These are phyloP conservation scores for Lasioglossum morio DNA, from an alignment of 2,888 invertebrate genomes.

Conservation along the genomic window DNA sequence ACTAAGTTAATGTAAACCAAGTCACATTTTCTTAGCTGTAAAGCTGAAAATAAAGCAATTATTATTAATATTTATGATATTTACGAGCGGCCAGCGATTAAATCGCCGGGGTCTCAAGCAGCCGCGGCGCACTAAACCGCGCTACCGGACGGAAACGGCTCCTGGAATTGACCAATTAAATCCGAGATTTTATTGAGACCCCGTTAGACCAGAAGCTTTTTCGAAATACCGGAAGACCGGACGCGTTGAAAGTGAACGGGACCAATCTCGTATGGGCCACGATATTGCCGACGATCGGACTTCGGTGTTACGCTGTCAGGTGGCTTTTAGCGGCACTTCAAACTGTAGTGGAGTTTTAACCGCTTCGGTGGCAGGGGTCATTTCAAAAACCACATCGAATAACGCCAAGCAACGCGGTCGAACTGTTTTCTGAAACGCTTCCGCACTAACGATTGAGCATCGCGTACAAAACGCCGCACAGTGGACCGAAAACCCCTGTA, in stretches of 20 bases:
- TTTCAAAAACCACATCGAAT: background rate
- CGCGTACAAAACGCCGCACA: too few relatives aligned
- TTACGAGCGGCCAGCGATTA: slow-evolving; percentile 18
- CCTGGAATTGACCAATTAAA: background rate
- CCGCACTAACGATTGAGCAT: background rate
- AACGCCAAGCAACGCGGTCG: background rate
- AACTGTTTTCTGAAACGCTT: background rate
- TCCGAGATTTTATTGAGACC: slow-evolving; percentile 5
- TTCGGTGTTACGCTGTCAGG: background rate
- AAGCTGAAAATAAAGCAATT: too few relatives aligned
- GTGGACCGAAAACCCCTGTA: too few relatives aligned
- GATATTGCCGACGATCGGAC: background rate
- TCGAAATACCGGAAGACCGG: background rate
- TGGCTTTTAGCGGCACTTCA: background rate
- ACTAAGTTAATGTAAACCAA: too few relatives aligned
- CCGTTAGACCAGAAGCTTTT: background rate
- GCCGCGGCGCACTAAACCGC: background rate
- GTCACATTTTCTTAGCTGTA: too few relatives aligned
- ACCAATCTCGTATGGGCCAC: background rate
- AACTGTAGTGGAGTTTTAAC: background rate
- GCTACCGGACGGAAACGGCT: background rate
- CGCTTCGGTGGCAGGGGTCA: background rate
- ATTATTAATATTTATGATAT: slow-evolving; percentile 44
- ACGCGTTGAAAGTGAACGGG: background rate
- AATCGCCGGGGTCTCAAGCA: slow-evolving; percentile 18